Evolutionary conservation across 2,888 invertebrate species (phyloP).

Genomic region (Microplitis manilae): DNA sequence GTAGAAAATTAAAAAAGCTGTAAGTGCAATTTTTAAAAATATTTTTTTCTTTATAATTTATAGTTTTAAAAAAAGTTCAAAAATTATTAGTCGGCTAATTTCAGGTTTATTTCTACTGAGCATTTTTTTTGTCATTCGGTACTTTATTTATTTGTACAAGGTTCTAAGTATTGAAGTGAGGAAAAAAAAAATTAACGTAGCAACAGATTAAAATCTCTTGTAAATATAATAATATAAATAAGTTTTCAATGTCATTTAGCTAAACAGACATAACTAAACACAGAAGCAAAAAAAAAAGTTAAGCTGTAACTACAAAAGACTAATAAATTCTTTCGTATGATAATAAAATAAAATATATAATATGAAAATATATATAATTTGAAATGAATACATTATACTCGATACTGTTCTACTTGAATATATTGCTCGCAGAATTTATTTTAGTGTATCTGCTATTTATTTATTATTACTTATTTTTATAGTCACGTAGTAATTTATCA

Average conservation of each 20-base stretch:
- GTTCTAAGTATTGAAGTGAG: background rate
- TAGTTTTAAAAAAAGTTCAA: no score
- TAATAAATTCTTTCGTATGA: background rate
- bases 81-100: background rate
- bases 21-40: no score
- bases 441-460: background rate
- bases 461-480: background rate
- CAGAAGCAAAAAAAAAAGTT: background rate
- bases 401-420: background rate
- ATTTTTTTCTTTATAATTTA: no score
- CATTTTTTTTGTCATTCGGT: background rate
- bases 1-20: no score
- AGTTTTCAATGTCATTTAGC: background rate
- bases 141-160: background rate
- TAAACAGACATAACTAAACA: background rate
- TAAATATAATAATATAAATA: background rate
- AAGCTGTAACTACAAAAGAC: background rate
- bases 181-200: background rate
- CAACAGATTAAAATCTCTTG: background rate
- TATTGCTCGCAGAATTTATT: background rate
- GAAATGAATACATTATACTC: background rate
- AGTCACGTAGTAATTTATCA: conserved; percentile 5
- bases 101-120: background rate
- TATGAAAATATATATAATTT: background rate
- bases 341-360: background rate